Evolutionary conservation across 2,888 invertebrate species (phyloP), one percentile per base, ranked within the genome.

Genomic region (Exocentrus adspersus): DNA sequence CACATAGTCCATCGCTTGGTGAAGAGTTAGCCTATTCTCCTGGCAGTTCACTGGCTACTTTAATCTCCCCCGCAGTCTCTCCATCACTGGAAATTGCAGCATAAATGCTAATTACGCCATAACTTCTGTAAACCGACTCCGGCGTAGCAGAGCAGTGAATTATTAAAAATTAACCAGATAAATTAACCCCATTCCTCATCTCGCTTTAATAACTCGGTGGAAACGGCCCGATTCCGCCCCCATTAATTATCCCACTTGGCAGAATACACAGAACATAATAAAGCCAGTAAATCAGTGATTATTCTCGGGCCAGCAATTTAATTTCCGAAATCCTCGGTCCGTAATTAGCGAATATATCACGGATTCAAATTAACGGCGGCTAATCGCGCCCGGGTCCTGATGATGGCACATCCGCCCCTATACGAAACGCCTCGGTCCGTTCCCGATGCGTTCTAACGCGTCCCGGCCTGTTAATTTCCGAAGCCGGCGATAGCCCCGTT

Each of bases 331-430:
- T 72, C 74, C 78, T 73, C 75, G 75, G 74, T 67, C 72, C 72
- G 75, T 80, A 80, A 80, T 80, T 80, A 80, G 75, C 79, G 76
- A 79, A 82, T 81, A 82, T 78, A 81, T 82, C 81, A 81, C 78
- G 75, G 77, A 78, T 79, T 78, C 78, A 78, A 80, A 80, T 80
- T 80, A 80, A 77, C 75, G 71, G 73, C 57, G 77, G 76, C 78
- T 78, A 79, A 76, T 76, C 73, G 72, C 51, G 65, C 69, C 61
- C 5, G 58, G 71, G 65, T 66, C 45, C 68, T 64, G 72, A 62
- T 72, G 71, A 73, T 70, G 70, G 70, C 67, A 72, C 74, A 73
- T 79, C 79, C 78, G 78, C 72, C 72, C 72, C 70, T n/a, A n/a
- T n/a, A 65, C 56, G 72, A 67, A 69, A 60, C 62, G 37, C 28